Percentiles rank a stretch among this genome's conserved stretches.
phyloP scores from a whole-genome alignment of 2,888 invertebrate species.

The Lagria hirta region DNA sequence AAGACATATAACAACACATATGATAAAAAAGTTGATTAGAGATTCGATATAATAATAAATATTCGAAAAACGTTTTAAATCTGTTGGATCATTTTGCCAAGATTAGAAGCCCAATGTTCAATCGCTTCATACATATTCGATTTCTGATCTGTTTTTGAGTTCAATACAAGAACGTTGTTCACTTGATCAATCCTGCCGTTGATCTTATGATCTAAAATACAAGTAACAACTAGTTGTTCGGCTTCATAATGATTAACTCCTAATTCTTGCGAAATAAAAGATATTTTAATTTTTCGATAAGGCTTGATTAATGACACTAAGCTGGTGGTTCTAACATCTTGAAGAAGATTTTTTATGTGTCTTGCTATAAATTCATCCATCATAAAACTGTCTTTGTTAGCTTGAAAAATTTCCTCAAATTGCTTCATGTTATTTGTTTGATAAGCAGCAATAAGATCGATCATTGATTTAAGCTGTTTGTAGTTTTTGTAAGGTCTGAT shows the following conservation, averaged over 20 bases:
- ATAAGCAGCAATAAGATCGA: slow-evolving; percentile 92
- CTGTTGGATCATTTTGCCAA: too few species aligned
- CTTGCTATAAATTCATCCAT: slow-evolving; percentile 97
- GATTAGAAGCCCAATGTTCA: too few species aligned
- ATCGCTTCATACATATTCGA: slow-evolving; percentile 83
- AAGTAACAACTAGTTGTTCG: slow-evolving; percentile 91
- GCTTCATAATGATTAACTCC: slow-evolving; percentile 91
- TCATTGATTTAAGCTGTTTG: slow-evolving; percentile 98
- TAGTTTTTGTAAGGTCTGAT: slow-evolving; percentile 99
- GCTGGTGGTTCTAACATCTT: slow-evolving; percentile 95
- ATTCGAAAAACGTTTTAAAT: background rate
- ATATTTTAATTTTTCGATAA: slow-evolving; percentile 93
- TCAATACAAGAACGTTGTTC: slow-evolving; percentile 84
- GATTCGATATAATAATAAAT: too few species aligned
- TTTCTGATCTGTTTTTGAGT: slow-evolving; percentile 61
- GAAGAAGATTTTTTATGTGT: slow-evolving; percentile 90
- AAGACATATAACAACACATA: too few species aligned
- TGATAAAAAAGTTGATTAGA: too few species aligned
- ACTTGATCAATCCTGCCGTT: slow-evolving; percentile 88
- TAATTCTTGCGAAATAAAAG: slow-evolving; percentile 90
- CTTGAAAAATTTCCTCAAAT: slow-evolving; percentile 92
- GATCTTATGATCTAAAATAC: slow-evolving; percentile 90
- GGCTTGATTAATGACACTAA: slow-evolving; percentile 94
- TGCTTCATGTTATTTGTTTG: slow-evolving; percentile 97
- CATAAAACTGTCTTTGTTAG: slow-evolving; percentile 78